Base-by-base conservation (phyloP, 1,140 invertebrate genomes). In the Drosophila lini region DNA sequence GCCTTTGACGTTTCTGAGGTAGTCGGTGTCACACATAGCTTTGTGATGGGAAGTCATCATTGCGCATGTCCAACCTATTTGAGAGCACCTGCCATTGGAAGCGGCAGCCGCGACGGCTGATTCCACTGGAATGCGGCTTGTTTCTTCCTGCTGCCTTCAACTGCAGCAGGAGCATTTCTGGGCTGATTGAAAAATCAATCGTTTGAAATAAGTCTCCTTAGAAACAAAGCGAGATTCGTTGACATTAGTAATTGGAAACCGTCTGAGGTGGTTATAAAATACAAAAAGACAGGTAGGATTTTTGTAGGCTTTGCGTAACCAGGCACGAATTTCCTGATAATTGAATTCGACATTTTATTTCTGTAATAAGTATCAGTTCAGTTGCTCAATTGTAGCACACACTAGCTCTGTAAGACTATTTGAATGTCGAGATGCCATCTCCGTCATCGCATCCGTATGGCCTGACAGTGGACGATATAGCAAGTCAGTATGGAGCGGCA, bases 281-380 rank as follows among this genome's bases (percentile, higher is more conserved):
- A 58, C 70, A 13, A 59, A 60, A 61, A 8, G 47, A 42, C 25
- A 38, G 16, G 31, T 36, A 34, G 3, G 8, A 19, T 19, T 34
- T 22, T 32, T 74, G 83, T 63, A 88, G 71, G 77, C 71, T 70
- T 86, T 86, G 83, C 68, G 58, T 83, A 80, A 88, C 61, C 58
- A 74, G 6, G 32, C 45, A 68, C 8, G 31, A 68, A 56, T 69
- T 45, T 28, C 47, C 40, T 34, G 34, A 52, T 40, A 25, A 36
- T 22, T 15, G 10, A 50, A 69, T 38, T 55, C 3, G 2, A 38
- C 4, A 55, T 55, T 47, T 52, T 19, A 34, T 55, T 61, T 40
- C 28, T 38, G 19, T 25, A n/a, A 55, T 22, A 38, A 55, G 38
- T 32, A 45, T 9, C 16, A 48, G n/a, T 31, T 31, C 16, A 48